phyloP scores from a whole-genome alignment of 2,888 invertebrate genomes.

The Aphidius colemani region DNA sequence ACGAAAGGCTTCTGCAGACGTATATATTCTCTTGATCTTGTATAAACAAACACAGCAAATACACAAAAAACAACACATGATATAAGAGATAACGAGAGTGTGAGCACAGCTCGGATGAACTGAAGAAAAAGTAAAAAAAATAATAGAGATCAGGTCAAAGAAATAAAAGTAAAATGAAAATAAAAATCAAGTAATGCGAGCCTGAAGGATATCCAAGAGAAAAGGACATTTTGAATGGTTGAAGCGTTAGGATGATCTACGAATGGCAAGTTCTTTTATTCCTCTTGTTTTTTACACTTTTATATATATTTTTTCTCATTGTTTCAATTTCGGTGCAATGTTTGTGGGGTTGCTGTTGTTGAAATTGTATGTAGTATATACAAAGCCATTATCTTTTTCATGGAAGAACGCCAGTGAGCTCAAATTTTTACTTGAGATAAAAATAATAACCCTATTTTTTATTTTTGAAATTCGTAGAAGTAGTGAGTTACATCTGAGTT shows the following conservation, averaged over 20 bases:
- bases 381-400: slow-evolving; percentile 27
- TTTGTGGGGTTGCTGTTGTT: slow-evolving; percentile 12
- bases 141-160: too few species aligned
- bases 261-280: not conserved
- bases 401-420: slow-evolving; percentile 50
- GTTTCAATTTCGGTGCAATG: not conserved
- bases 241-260: slow-evolving; percentile 1
- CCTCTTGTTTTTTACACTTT: not conserved
- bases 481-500: not conserved
- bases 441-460: too few species aligned
- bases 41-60: too few species aligned
- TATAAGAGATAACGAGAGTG: too few species aligned
- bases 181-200: not conserved
- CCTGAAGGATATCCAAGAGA: not conserved
- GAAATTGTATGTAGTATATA: not conserved
- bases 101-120: not conserved
- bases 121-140: not conserved
- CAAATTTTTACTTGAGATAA: too few species aligned
- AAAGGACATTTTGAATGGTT: slow-evolving; percentile 5
- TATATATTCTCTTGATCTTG: not conserved
- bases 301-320: not conserved
- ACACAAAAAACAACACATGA: too few species aligned
- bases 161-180: too few species aligned
- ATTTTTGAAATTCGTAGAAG: too few species aligned
- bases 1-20: not conserved